A percentile compares a stretch with the other conserved stretches of the same genome.
Evolutionary conservation across 2,888 invertebrate genomes (phyloP).

Genomic region (Acleris laterana): DNA sequence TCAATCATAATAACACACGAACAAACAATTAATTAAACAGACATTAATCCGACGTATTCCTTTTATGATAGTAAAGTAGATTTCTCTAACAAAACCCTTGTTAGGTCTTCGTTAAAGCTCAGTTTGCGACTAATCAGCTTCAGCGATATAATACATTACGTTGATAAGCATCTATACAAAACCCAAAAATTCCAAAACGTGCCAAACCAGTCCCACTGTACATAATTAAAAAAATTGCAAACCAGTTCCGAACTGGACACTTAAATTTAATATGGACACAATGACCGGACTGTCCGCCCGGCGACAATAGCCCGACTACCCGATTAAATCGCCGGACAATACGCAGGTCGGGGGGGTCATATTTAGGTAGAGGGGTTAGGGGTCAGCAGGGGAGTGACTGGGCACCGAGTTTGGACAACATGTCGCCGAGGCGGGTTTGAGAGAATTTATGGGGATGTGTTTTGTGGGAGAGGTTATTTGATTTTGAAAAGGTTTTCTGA

Average conservation of each 20-base stretch:
- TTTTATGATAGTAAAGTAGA: too few relatives aligned
- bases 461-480: conserved; percentile 13
- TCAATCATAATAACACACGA: too few relatives aligned
- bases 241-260: conserved; percentile 61
- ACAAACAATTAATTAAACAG: too few relatives aligned
- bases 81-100: too few relatives aligned
- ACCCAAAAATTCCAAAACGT: background rate
- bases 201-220: conserved; percentile 36
- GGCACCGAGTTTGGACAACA: conserved; percentile 71
- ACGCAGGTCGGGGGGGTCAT: conserved; percentile 76
- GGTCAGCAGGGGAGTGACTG: conserved; percentile 81
- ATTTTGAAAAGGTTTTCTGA: background rate
- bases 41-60: too few relatives aligned
- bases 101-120: too few relatives aligned
- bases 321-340: conserved; percentile 81
- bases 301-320: conserved; percentile 75
- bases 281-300: conserved; percentile 66
- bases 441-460: conserved; percentile 70
- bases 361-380: conserved; percentile 81
- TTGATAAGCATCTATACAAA: background rate
- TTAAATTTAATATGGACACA: conserved; percentile 80
- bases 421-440: conserved; percentile 61
- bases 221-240: conserved; percentile 14
- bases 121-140: too few relatives aligned
- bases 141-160: too few relatives aligned